Evolutionary conservation across 2,797 vertebrate species (phyloP).

Genomic region (Sebastolobus alascanus): DNA sequence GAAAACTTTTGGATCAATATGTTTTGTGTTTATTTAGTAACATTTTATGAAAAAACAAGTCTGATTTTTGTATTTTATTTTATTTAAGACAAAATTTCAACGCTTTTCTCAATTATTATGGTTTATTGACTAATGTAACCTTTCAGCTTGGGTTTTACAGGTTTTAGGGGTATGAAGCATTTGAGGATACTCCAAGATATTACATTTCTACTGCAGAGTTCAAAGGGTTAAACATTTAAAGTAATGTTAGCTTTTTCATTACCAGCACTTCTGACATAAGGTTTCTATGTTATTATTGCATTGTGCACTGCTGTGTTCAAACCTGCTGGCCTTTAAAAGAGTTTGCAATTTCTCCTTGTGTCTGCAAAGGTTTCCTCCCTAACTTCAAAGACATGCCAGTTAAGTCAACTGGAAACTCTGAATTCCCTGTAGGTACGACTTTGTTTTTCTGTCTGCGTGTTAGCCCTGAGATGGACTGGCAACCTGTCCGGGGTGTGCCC

Average conservation of each 20-base stretch:
- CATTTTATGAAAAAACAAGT: no score
- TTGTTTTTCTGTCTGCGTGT: conserved; percentile 55
- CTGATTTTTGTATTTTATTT: background rate
- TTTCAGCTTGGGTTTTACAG: background rate
- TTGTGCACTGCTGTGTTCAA: conserved; percentile 13
- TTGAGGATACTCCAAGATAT: background rate
- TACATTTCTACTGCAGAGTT: no score
- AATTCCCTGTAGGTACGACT: conserved; percentile 62
- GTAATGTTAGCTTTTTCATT: background rate
- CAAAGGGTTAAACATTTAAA: background rate
- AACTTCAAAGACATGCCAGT: conserved; percentile 55
- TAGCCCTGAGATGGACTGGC: conserved; percentile 46
- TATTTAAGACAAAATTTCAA: background rate
- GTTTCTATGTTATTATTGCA: background rate
- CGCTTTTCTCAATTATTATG: background rate
- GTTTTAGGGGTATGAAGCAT: background rate
- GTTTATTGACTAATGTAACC: background rate
- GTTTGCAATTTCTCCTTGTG: conserved; percentile 16
- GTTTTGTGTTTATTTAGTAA: no score
- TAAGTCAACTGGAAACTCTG: conserved; percentile 61
- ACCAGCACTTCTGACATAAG: background rate
- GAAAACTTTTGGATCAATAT: no score
- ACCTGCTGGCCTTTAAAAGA: conserved; percentile 17
- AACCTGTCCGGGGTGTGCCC: conserved; percentile 47
- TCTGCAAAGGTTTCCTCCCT: conserved; percentile 33